Evolutionary conservation across 2,113 vertebrate species (phyloP), one percentile per base, ranked within the genome.

Genomic region (Ictalurus punctatus): DNA sequence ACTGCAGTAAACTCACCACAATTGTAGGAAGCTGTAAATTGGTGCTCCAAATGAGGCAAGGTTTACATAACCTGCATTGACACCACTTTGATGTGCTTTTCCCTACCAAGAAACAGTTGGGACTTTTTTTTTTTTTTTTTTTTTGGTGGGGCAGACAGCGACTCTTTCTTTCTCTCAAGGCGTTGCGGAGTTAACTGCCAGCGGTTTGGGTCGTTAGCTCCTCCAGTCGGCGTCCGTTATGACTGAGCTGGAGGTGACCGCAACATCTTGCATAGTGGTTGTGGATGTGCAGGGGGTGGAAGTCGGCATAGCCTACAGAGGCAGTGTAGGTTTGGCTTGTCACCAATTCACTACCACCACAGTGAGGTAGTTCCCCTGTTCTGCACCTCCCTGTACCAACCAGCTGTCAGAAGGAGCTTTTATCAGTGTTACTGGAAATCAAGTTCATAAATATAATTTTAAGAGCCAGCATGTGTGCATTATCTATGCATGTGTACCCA

Each of bases 221-320:
- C 86, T 84, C 83, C 90, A 85, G 90, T 81, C 76, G 54, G n/a
- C 37, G 88, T 83, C 83, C 89, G 87, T 92, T 93, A 89, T 73
- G 82, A 71, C 82, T 81, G 84, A 54, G 84, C 88, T 79, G 27
- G 58, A 83, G 63, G 81, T 84, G 65, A 92, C 92, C 91, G 73
- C 91, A 93, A 90, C 90, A 91, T 91, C 92, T 92, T 92, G 91
- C 86, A 10, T 71, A 88, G 92, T 89, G 90, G 91, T 92, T 91
- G 91, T 92, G 89, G 84, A 90, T 91, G 84, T 82, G 44, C 76
- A 76, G 34, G 74, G 83, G 69, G 90, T 92, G 91, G 90, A 92
- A 90, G 92, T 91, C 90, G 90, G 86, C 85, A 90, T 48, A 80
- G 86, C 81, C 83, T 88, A 86, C 54, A 91, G 54, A 34, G 71